Percentiles rank a stretch among this genome's conserved stretches.
Evolutionary conservation across 2,113 vertebrate genomes (phyloP).

Genomic region (Lophius piscatorius): DNA sequence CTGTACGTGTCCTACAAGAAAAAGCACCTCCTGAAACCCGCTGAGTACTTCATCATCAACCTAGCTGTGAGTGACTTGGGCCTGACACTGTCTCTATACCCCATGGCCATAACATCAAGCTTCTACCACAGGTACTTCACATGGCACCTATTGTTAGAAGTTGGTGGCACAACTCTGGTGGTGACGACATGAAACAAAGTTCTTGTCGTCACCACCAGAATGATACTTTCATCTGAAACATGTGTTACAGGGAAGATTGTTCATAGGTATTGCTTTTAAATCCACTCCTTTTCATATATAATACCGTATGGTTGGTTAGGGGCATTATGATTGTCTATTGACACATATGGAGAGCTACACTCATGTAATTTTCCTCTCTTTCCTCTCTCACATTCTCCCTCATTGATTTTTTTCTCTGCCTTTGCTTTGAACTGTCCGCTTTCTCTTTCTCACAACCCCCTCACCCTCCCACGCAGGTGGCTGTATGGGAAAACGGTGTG

Average conservation of each 20-base stretch:
- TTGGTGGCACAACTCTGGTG: too few relatives aligned
- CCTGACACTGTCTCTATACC: conserved; percentile 84
- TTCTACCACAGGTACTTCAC: conserved; percentile 82
- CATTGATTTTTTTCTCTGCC: conserved; percentile 27
- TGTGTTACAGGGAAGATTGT: background rate
- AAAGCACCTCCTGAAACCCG: conserved; percentile 82
- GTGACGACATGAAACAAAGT: background rate
- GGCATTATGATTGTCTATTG: conserved; percentile 12
- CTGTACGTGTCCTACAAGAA: conserved; percentile 83
- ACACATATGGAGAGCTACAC: conserved; percentile 10
- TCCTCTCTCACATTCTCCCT: conserved; percentile 11
- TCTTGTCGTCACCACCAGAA: background rate
- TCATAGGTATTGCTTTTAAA: background rate
- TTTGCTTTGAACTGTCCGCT: conserved; percentile 13
- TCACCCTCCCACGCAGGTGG: conserved; percentile 72
- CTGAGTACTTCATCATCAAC: conserved; percentile 85
- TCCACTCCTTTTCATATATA: conserved; percentile 9
- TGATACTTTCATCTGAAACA: conserved; percentile 9
- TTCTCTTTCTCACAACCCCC: conserved; percentile 25
- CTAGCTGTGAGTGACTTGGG: conserved; percentile 83
- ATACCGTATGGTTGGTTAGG: conserved; percentile 15
- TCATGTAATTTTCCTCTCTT: conserved; percentile 5
- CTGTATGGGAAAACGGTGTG: conserved; percentile 79
- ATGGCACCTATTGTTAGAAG: too few relatives aligned
- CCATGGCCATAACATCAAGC: conserved; percentile 83